Percentiles rank a stretch among this genome's conserved stretches.
phyloP scores from a whole-genome alignment of 2,888 invertebrate genomes.

The Epicampocera succincta region DNA sequence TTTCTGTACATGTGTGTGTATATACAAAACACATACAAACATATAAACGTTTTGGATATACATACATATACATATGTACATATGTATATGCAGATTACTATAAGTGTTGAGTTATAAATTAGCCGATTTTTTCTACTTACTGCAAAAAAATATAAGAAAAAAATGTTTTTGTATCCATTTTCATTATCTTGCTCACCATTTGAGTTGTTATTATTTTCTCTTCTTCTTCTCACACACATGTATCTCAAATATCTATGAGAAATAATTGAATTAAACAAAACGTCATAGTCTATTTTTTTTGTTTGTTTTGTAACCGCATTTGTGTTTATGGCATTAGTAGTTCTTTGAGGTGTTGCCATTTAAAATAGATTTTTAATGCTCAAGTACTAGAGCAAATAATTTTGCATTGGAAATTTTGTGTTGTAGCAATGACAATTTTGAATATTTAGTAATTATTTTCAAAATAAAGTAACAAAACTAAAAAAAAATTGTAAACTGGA shows the following conservation, averaged over 20 bases:
- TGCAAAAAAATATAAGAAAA: conserved; percentile 21
- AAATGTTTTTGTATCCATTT: conserved; percentile 34
- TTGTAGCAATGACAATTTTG: too few relatives aligned
- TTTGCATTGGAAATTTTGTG: too few relatives aligned
- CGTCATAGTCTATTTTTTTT: conserved; percentile 7
- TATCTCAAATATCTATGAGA: conserved; percentile 23
- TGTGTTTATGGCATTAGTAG: background rate
- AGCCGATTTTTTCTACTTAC: conserved; percentile 1
- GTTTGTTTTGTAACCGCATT: background rate
- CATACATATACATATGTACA: background rate
- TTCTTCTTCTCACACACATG: conserved; percentile 12
- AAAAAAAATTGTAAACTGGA: too few relatives aligned
- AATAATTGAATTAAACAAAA: conserved; percentile 45
- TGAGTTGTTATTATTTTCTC: conserved; percentile 1
- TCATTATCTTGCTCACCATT: conserved; percentile 19
- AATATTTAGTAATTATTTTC: too few relatives aligned
- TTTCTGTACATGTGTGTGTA: too few relatives aligned
- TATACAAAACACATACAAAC: too few relatives aligned
- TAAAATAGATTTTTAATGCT: too few relatives aligned
- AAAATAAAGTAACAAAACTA: too few relatives aligned
- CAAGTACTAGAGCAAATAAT: too few relatives aligned
- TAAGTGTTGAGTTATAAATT: conserved; percentile 21
- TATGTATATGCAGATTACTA: background rate
- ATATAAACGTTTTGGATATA: too few relatives aligned
- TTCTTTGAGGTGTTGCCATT: conserved; percentile 16